Evolutionary conservation across 2,888 invertebrate species (phyloP), one percentile per base, ranked within the genome.

Genomic region (Scaptomyza parva): DNA sequence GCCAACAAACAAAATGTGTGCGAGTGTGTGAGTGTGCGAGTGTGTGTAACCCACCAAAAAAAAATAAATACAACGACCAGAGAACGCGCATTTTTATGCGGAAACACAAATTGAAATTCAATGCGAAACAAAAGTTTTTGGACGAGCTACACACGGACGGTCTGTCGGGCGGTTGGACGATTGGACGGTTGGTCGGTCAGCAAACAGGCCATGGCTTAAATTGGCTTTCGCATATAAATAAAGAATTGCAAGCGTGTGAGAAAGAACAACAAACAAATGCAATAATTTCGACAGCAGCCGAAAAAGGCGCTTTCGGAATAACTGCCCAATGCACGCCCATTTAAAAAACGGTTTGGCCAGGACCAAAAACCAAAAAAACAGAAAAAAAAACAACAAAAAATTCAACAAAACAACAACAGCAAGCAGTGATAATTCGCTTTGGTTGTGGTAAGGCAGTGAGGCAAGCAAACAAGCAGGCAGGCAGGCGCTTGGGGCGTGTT

Each of bases 81-180:
- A n/a, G 37, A 37, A 37, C 20, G 76, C 69, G 79, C 78, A 81
- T 80, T 81, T 83, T 83, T 83, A 83, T 85, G 84, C 81, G 86
- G 84, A 86, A 85, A 86, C 84, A 87, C 79, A 88, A 88, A 88
- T 88, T 82, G 88, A 85, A 88, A 87, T 86, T 87, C 83, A 88
- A 82, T 80, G 80, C 80, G 78, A 78, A 67, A 74, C 81, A 76
- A 76, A 79, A 70, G 70, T 76, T 67, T 53, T 33, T 43, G 24
- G 59, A 54, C 60, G 57, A 59, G 70, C 48, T 70, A 50, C 14
- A 11, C 5, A 6, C 22, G 26, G 26, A 6, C 26, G 26, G 26
- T 26, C n/a, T n/a, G 9, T 24, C 43, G 24, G 35, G 14, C 8
- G 35, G 35, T 14, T 2, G 3, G 33, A 12, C 17, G 8, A 9